Conservation (phyloP, 2,113 vertebrate species). For the Cavia aperea region DNA sequence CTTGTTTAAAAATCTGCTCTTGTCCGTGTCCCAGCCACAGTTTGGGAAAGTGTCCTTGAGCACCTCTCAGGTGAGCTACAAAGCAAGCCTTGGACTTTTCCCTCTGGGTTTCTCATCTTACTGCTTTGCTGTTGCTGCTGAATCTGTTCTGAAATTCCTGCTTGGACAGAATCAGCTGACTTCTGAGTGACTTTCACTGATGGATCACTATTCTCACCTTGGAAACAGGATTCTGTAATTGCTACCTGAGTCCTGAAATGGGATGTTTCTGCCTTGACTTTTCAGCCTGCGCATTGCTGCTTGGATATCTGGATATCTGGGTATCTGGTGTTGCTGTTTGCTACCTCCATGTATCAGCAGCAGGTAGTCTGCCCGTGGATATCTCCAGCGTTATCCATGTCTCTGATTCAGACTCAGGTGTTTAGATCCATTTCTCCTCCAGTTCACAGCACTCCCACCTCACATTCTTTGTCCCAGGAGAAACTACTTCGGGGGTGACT, state of each 20-base stretch:
- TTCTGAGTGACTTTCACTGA: neutral
- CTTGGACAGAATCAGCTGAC: neutral
- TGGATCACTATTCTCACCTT: neutral
- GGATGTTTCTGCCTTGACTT: neutral
- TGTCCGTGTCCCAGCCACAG: neutral
- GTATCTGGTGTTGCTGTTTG: neutral
- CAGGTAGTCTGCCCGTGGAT: neutral
- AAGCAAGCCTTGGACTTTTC: neutral
- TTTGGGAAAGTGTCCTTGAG: neutral
- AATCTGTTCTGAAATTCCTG: neutral
- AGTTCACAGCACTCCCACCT: neutral
- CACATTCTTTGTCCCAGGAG: neutral
- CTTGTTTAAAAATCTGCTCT: neutral
- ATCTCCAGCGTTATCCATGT: neutral
- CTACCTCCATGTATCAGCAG: neutral
- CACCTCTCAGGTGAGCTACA: neutral
- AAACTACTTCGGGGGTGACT: neutral
- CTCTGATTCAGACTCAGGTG: neutral
- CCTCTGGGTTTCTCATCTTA: neutral
- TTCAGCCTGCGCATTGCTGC: neutral
- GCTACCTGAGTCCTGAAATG: neutral
- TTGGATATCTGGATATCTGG: neutral
- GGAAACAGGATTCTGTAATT: neutral
- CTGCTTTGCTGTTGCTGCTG: neutral
- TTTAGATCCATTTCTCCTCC: neutral